Percentiles rank a stretch among this genome's conserved stretches.
phyloP scores from a whole-genome alignment of 2,797 vertebrate species.

The Dicrostonyx torquatus region DNA sequence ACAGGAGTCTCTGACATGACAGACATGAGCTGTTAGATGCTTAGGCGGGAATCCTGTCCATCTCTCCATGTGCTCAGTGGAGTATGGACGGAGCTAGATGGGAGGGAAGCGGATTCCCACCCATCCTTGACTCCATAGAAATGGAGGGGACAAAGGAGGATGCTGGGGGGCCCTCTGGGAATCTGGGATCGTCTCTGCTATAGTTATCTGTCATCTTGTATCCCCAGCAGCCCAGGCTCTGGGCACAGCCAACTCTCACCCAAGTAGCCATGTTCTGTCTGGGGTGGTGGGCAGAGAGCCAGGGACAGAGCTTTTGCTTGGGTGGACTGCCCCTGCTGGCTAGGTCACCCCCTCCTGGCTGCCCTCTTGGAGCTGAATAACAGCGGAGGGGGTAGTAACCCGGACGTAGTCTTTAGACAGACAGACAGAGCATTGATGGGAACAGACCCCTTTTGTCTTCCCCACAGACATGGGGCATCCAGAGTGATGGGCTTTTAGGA shows the following conservation, averaged over 20 bases:
- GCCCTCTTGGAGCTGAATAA: slow-evolving; percentile 63
- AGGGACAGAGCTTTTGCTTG: slow-evolving; percentile 45
- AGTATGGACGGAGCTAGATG: not conserved
- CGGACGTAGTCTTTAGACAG: slow-evolving; percentile 61
- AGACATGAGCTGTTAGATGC: not conserved
- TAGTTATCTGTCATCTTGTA: not conserved
- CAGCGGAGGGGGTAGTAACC: slow-evolving; percentile 54
- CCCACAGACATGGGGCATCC: slow-evolving; percentile 26
- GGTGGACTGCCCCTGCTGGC: slow-evolving; percentile 8
- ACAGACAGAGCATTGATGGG: slow-evolving; percentile 77
- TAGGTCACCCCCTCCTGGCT: slow-evolving; percentile 66
- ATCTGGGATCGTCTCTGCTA: not conserved
- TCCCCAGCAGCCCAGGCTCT: not conserved
- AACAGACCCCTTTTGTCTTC: slow-evolving; percentile 79
- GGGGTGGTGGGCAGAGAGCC: slow-evolving; percentile 24
- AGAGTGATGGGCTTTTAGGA: slow-evolving; percentile 51
- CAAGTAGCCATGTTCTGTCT: not conserved
- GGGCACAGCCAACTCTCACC: not conserved
- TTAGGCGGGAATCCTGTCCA: not conserved
- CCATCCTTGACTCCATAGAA: not conserved
- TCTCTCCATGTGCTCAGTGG: not conserved
- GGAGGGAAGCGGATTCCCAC: not conserved
- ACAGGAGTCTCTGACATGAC: not conserved
- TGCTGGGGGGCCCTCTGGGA: not conserved
- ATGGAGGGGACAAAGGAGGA: not conserved